Percentiles rank a stretch among this genome's conserved stretches.
Conservation (phyloP, 2,797 vertebrate species). For the Liasis olivaceus region DNA sequence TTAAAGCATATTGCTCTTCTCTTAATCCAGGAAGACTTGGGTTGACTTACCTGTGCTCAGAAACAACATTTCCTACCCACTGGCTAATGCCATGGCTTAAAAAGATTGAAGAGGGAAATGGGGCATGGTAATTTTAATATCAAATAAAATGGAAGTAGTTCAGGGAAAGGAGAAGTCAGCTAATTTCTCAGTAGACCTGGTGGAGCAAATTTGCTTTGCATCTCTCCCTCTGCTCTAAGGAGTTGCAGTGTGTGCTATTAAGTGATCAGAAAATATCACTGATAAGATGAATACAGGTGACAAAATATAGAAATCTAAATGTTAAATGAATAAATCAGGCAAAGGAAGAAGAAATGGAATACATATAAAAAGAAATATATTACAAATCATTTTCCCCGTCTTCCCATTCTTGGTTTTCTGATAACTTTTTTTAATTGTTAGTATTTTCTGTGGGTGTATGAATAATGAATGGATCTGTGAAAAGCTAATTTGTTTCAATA, state of each 20-base stretch:
- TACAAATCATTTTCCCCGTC: not conserved
- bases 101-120: not conserved
- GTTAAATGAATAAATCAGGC: not conserved
- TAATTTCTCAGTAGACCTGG: not conserved
- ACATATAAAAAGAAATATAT: not conserved
- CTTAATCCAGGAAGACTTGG: not conserved
- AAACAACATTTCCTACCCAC: not conserved
- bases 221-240: not conserved
- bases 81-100: not conserved
- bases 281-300: not conserved
- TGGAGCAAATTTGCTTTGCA: not conserved
- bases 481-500: not conserved
- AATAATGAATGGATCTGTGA: not conserved
- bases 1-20: not conserved
- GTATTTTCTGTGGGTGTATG: not conserved
- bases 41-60: not conserved
- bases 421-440: not conserved
- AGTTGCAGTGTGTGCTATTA: not conserved
- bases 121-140: not conserved
- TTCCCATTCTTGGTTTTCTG: not conserved
- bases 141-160: not conserved
- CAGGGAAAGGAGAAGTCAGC: not conserved
- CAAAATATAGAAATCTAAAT: not conserved
- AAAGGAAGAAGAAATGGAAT: not conserved
- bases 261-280: not conserved